A percentile compares a stretch with the other conserved stretches of the same genome.
These are phyloP conservation scores for Atlantisia rogersi DNA, from an alignment of 2,113 vertebrate genomes.

Conservation along the genomic window DNA sequence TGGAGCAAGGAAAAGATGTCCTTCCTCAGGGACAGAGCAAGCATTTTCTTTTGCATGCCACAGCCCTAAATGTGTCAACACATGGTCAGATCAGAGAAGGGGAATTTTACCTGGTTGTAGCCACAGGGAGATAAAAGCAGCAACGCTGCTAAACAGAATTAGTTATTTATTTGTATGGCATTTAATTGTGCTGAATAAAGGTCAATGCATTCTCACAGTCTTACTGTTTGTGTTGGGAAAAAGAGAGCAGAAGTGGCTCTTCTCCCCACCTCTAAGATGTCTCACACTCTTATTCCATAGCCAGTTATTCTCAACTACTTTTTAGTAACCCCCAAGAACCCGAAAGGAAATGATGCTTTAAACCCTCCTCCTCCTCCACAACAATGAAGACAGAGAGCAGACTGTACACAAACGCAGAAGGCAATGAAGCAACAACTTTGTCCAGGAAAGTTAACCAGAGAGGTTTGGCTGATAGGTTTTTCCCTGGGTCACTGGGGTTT, in stretches of 20 bases:
- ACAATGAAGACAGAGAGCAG: neutral
- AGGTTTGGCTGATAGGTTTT: neutral
- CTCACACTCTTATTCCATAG: neutral
- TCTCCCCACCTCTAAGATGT: neutral
- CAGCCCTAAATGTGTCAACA: neutral
- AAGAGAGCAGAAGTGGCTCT: neutral
- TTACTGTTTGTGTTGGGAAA: neutral
- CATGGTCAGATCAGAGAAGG: neutral
- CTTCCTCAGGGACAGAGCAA: neutral
- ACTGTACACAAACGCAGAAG: neutral
- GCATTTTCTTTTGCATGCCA: neutral
- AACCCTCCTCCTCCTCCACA: neutral
- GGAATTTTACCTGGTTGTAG: neutral
- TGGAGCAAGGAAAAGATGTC: neutral
- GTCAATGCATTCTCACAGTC: slow-evolving; percentile 33
- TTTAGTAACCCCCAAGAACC: neutral
- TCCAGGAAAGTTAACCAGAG: neutral
- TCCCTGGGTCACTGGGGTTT: neutral
- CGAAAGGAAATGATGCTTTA: neutral
- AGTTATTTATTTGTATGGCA: slow-evolving; percentile 16
- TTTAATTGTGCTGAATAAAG: neutral
- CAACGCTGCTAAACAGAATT: neutral
- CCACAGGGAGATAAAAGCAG: neutral
- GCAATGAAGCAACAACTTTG: neutral
- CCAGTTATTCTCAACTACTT: neutral